Conservation (phyloP, 1,140 invertebrate species). For the Lanistes nyassanus region DNA sequence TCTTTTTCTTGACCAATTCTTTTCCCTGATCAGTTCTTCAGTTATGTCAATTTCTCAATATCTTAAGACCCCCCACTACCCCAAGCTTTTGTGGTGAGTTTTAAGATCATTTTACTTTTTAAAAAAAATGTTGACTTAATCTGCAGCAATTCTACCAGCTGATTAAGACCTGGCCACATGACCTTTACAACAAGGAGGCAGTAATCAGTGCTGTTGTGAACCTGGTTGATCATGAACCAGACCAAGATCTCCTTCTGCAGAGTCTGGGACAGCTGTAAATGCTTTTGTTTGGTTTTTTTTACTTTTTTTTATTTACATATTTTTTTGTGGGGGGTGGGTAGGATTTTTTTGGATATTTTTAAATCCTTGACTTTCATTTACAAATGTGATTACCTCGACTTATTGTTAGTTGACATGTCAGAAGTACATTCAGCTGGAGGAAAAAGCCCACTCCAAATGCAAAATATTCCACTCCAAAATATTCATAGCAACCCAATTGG, state of each 20-base stretch:
- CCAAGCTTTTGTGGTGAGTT: not conserved
- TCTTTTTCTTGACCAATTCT: no score
- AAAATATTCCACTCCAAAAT: no score
- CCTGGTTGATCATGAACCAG: conserved; percentile 76
- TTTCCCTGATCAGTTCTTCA: no score
- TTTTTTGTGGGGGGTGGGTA: no score
- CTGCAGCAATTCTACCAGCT: conserved; percentile 83
- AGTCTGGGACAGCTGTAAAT: conserved; percentile 83
- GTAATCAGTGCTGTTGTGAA: conserved; percentile 88
- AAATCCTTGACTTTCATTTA: not conserved
- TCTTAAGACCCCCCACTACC: no score
- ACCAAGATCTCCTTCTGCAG: conserved; percentile 82
- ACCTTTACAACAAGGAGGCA: conserved; percentile 84
- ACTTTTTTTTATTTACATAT: not conserved
- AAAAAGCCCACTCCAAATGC: no score
- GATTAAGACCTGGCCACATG: conserved; percentile 88
- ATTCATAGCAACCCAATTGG: no score
- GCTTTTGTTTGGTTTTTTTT: conserved; percentile 10
- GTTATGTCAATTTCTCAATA: no score
- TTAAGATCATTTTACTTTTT: not conserved
- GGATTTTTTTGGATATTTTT: not conserved
- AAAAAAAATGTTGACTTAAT: not conserved
- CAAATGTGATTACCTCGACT: not conserved
- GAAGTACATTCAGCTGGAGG: no score
- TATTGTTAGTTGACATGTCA: no score